A percentile compares a stretch with the other conserved stretches of the same genome.
phyloP scores from a whole-genome alignment of 1,140 invertebrate species.

The Drosophila pseudoobscura region DNA sequence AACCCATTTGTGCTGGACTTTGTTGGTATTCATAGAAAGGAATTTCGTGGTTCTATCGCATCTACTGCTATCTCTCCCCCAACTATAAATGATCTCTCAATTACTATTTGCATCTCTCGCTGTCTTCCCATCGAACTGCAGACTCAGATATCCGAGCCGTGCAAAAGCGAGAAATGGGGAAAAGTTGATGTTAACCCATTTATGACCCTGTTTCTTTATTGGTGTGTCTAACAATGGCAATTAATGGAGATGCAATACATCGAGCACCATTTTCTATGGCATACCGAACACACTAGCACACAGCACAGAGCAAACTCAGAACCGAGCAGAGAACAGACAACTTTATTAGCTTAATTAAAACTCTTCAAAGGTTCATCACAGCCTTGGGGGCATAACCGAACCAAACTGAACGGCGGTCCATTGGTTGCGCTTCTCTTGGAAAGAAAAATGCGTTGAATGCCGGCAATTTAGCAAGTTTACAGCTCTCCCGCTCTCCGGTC shows the following conservation, averaged over 20 bases:
- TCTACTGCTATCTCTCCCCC: background rate
- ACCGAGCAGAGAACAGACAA: conserved; percentile 48
- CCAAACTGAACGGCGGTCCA: conserved; percentile 38
- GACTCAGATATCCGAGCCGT: background rate
- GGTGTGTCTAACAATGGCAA: conserved; percentile 71
- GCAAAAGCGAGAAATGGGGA: conserved; percentile 1
- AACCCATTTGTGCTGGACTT: too few relatives aligned
- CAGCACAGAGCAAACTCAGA: conserved; percentile 11
- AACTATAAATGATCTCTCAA: background rate
- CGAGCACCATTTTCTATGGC: conserved; percentile 26
- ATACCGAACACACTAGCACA: conserved; percentile 8
- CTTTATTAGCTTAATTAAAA: conserved; percentile 82
- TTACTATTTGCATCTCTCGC: background rate
- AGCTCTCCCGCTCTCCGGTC: conserved; percentile 34
- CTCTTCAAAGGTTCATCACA: conserved; percentile 69
- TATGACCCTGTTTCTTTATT: conserved; percentile 61
- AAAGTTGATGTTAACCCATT: conserved; percentile 44
- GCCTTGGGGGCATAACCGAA: conserved; percentile 26
- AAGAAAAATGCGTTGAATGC: conserved; percentile 72
- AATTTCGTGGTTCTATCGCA: too few relatives aligned
- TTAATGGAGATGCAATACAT: conserved; percentile 69
- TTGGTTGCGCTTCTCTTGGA: conserved; percentile 65
- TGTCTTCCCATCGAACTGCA: background rate
- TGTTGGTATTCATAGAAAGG: too few relatives aligned
- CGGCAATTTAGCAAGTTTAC: conserved; percentile 79